phyloP scores from a whole-genome alignment of 2,113 vertebrate species.

The Catharus bicknelli region DNA sequence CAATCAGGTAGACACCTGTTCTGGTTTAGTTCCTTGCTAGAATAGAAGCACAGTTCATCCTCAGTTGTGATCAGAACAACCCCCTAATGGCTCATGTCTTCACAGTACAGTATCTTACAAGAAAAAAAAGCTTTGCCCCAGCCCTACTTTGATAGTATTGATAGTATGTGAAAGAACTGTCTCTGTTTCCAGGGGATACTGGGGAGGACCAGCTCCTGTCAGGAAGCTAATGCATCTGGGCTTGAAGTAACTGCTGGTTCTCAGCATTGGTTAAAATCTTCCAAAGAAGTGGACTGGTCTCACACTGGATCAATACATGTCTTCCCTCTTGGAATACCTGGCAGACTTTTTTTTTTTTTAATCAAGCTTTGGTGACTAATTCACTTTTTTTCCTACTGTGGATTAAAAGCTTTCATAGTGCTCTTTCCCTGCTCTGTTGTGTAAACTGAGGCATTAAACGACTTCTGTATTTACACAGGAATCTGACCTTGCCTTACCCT shows the following conservation, averaged over 20 bases:
- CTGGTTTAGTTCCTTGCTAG: background rate
- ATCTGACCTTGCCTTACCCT: background rate
- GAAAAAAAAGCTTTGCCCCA: accelerated
- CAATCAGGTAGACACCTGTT: background rate
- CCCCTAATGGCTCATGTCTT: background rate
- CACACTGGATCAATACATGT: accelerated
- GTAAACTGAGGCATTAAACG: background rate
- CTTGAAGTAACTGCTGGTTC: conserved; percentile 74
- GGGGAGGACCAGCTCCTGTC: conserved; percentile 91
- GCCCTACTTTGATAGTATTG: accelerated
- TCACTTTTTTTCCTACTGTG: background rate
- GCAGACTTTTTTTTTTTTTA: background rate
- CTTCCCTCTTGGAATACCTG: background rate
- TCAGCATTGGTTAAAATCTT: too few species aligned
- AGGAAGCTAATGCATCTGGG: conserved; percentile 92
- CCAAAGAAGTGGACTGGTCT: background rate
- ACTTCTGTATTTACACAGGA: background rate
- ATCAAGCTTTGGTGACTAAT: background rate
- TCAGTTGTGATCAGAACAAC: background rate
- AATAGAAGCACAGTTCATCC: background rate
- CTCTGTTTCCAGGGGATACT: conserved; percentile 82
- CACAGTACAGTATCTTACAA: accelerated
- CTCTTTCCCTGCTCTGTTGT: background rate
- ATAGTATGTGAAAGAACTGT: background rate
- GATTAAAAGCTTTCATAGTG: background rate